Percentiles rank a stretch among this genome's conserved stretches.
These are phyloP conservation scores for Acanthosoma haemorrhoidale DNA, from an alignment of 2,888 invertebrate species.

Conservation along the genomic window DNA sequence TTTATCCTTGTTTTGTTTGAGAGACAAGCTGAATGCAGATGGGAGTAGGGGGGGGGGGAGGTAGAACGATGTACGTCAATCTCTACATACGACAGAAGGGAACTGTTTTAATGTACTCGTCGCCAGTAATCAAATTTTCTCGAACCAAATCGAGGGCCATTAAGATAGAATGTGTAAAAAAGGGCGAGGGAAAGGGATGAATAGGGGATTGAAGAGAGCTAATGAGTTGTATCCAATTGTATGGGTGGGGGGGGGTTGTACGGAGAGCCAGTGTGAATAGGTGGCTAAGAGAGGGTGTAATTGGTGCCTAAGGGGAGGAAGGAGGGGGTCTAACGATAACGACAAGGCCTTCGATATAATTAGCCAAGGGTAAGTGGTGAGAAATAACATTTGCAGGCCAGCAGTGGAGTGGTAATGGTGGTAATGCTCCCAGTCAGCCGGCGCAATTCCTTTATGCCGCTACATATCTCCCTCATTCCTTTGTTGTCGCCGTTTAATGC, in stretches of 20 bases:
- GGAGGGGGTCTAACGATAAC: not conserved
- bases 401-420: too few species aligned
- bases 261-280: constrained; percentile 4
- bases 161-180: not conserved
- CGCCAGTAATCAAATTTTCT: not conserved
- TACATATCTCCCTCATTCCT: constrained; percentile 24
- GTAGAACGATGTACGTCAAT: too few species aligned
- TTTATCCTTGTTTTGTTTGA: too few species aligned
- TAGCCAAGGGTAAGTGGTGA: constrained; percentile 11
- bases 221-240: constrained; percentile 13
- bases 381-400: constrained; percentile 23
- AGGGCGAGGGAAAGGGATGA: not conserved
- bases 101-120: not conserved
- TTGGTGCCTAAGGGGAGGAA: not conserved
- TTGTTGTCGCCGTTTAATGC: constrained; percentile 22
- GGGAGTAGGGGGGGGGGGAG: not conserved
- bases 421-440: constrained; percentile 9
- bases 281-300: constrained; percentile 12
- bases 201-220: not conserved
- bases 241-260: not conserved
- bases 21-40: not conserved
- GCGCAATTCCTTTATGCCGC: constrained; percentile 20
- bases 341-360: constrained; percentile 13
- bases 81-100: not conserved
- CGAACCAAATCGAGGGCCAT: not conserved